Base-by-base conservation (phyloP, 1,140 invertebrate species). In the Dendroctonus ponderosae region DNA sequence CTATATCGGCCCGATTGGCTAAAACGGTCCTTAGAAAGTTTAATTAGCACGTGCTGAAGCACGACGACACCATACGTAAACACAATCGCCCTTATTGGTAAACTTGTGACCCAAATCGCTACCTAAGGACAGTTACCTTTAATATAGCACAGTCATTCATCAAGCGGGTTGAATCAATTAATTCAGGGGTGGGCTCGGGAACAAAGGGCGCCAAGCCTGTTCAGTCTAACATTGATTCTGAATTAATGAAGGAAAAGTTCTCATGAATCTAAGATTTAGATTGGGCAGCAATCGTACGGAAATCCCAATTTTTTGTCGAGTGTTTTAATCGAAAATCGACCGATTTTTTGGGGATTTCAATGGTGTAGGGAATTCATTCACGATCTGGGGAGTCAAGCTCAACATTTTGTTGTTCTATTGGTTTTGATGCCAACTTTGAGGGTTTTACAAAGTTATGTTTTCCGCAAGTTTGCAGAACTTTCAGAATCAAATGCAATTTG, bases 111-210 rank as follows among this genome's bases (percentile, higher is more conserved):
- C 56, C 14, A 43, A 43, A 58, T 58, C 2, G 56, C 40, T 58
- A 43, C 56, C 41, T 42, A 58, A 58, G 56, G 56, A 58, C 56
- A 43, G 40, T 58, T 58, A 58, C 56, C 56, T 58, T 58, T 58
- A 41, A 9, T 44, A 58, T 41, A 37, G 40, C 56, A 42, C 6
- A 42, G 56, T 58, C 54, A 58, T 58, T 44, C 41, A 58, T 58
- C 56, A 58, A 58, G 11, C 40, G 5, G 54, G 7, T 7, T 52
- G 11, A 37, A 42, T 58, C 56, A 44, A 58, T 58, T 44, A 44
- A 58, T 44, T 58, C 15, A 37, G 50, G 50, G 50, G 50, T 52
- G 11, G 38, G 41, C 14, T 42, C 40, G 9, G 9, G 3, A 26
- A 26, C 26, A 26, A 26, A 26, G 26, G 26, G 26, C 26, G 26